A percentile compares a stretch with the other conserved stretches of the same genome.
These are phyloP conservation scores for Agelastica alni DNA, from an alignment of 2,888 invertebrate genomes.

Conservation along the genomic window DNA sequence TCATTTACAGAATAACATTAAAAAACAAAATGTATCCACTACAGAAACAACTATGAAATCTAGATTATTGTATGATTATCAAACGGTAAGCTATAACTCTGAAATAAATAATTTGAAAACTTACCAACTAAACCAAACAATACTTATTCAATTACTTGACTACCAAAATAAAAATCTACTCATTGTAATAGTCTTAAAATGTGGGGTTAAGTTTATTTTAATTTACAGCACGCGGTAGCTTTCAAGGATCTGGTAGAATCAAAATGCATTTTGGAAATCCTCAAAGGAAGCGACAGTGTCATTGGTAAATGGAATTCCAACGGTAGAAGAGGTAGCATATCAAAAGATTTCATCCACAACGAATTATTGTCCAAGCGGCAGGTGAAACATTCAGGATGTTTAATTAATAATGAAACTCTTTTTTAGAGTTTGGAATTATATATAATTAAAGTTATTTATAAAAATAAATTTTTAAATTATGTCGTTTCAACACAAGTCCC, in stretches of 20 bases:
- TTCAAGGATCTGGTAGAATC: constrained; percentile 55
- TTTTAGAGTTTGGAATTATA: no score
- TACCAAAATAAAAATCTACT: no score
- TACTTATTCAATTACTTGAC: no score
- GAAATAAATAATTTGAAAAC: not conserved
- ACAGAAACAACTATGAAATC: constrained; percentile 37
- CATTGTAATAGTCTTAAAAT: no score
- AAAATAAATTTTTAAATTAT: no score
- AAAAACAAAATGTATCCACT: constrained; percentile 27
- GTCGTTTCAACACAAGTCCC: no score
- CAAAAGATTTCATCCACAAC: constrained; percentile 47
- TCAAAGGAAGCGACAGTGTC: constrained; percentile 44
- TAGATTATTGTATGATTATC: constrained; percentile 46
- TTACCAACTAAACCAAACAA: not conserved
- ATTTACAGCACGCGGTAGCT: constrained; percentile 54
- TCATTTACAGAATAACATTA: constrained; percentile 35
- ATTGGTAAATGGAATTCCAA: constrained; percentile 37
- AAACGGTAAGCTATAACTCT: constrained; percentile 44
- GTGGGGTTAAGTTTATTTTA: constrained; percentile 1
- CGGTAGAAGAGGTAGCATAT: constrained; percentile 34
- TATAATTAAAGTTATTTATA: not conserved
- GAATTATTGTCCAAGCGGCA: constrained; percentile 56
- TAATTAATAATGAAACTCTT: no score
- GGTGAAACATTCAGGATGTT: no score
- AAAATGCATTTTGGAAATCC: constrained; percentile 56